These are phyloP conservation scores for Lepus townsendii DNA, from an alignment of 2,797 vertebrate genomes.

Conservation along the genomic window DNA sequence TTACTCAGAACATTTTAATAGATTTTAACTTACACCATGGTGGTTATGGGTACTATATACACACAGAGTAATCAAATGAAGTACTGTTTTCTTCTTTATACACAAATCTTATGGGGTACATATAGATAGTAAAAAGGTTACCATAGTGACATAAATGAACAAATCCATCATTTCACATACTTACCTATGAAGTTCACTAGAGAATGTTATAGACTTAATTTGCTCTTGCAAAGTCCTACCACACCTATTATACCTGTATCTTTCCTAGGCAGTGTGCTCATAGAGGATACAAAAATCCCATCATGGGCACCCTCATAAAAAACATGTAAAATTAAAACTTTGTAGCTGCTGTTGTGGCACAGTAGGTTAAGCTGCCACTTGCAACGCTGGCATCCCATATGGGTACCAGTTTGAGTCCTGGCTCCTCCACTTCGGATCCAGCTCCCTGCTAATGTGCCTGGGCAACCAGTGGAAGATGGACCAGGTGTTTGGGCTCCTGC, in stretches of 20 bases:
- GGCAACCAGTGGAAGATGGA: too few species aligned
- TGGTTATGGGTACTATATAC: neutral
- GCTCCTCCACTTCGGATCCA: too few species aligned
- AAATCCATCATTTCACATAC: neutral
- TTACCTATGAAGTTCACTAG: neutral
- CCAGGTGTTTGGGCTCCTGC: too few species aligned
- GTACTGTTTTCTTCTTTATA: neutral
- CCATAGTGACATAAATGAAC: neutral
- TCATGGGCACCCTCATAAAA: accelerated
- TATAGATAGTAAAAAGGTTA: neutral
- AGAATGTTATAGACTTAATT: neutral
- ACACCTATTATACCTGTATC: neutral
- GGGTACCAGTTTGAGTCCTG: too few species aligned
- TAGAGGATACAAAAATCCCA: neutral
- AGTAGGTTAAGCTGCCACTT: too few species aligned
- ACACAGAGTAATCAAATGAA: neutral
- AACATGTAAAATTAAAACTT: conserved; percentile 34
- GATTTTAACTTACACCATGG: neutral
- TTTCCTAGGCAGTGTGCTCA: neutral
- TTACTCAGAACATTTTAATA: neutral
- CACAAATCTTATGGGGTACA: neutral
- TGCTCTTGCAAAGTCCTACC: neutral
- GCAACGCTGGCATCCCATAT: too few species aligned
- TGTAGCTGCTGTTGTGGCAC: too few species aligned
- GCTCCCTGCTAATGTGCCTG: too few species aligned